phyloP scores from a whole-genome alignment of 2,797 vertebrate species.

The Oophaga sylvatica region DNA sequence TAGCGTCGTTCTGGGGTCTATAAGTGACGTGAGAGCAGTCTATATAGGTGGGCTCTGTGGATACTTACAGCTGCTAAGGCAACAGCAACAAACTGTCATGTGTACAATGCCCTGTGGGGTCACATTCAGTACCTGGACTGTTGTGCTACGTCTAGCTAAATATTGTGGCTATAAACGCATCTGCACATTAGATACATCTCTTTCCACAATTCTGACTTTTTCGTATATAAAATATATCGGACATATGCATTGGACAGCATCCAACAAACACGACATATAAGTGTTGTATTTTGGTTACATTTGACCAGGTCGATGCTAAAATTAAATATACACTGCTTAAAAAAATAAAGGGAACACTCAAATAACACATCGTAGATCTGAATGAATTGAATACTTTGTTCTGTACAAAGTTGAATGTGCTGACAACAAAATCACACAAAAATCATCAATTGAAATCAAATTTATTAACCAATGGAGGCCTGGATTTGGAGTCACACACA shows the following conservation, averaged over 20 bases:
- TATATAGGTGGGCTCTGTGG: neutral
- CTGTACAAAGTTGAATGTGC: too few species aligned
- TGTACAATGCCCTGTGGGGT: neutral
- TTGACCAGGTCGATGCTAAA: too few species aligned
- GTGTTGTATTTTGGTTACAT: too few species aligned
- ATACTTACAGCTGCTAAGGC: slow-evolving; percentile 25
- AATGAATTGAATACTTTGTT: too few species aligned
- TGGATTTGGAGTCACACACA: too few species aligned
- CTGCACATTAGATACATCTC: neutral
- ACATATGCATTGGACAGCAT: neutral
- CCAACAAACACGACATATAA: neutral
- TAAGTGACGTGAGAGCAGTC: neutral
- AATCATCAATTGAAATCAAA: too few species aligned
- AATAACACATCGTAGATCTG: too few species aligned
- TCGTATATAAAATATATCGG: neutral
- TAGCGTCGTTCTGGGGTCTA: neutral
- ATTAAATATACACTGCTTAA: too few species aligned
- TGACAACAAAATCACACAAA: too few species aligned
- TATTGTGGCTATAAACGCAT: neutral
- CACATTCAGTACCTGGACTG: neutral
- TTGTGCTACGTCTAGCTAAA: neutral
- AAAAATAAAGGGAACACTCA: too few species aligned
- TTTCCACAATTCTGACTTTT: too few species aligned
- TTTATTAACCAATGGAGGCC: too few species aligned
- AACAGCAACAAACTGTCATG: slow-evolving; percentile 1